Percentiles rank a stretch among this genome's conserved stretches.
Evolutionary conservation across 2,113 vertebrate genomes (phyloP).

Genomic region (Oryzias celebensis): DNA sequence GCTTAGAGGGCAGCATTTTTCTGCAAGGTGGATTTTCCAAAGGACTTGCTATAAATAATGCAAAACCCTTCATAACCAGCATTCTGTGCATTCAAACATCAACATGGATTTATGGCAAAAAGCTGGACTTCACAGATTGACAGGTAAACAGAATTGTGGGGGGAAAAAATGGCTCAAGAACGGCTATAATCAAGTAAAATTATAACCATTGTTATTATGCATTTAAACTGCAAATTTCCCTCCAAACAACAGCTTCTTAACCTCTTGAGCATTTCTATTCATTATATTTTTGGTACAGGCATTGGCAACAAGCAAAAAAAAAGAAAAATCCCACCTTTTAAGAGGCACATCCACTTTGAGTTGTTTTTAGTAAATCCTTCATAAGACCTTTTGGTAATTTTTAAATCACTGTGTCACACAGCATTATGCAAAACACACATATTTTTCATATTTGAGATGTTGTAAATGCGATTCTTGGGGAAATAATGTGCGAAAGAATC

Average conservation of each 20-base stretch:
- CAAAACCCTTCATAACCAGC: constrained; percentile 37
- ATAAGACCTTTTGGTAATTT: constrained; percentile 51
- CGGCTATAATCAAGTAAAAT: no score
- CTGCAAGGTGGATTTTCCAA: constrained; percentile 36
- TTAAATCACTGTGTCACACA: constrained; percentile 41
- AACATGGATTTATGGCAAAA: constrained; percentile 18
- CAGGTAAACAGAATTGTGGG: constrained; percentile 6
- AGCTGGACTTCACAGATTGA: background rate
- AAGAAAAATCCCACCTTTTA: background rate
- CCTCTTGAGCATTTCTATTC: no score
- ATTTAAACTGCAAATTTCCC: no score
- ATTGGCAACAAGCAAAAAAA: background rate
- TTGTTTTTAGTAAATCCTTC: constrained; percentile 59
- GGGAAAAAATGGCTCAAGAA: no score
- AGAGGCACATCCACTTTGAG: constrained; percentile 40
- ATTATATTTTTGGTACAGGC: background rate
- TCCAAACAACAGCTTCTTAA: no score
- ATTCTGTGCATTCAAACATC: constrained; percentile 40
- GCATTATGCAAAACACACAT: constrained; percentile 43
- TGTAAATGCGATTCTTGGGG: constrained; percentile 39
- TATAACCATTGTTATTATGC: no score
- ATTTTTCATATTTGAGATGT: constrained; percentile 42
- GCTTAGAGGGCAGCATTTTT: constrained; percentile 43
- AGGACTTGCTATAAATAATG: constrained; percentile 36
- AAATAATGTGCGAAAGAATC: constrained; percentile 46